Percentiles rank a stretch among this genome's conserved stretches.
phyloP scores from a whole-genome alignment of 2,797 vertebrate species.

The Artibeus lituratus region DNA sequence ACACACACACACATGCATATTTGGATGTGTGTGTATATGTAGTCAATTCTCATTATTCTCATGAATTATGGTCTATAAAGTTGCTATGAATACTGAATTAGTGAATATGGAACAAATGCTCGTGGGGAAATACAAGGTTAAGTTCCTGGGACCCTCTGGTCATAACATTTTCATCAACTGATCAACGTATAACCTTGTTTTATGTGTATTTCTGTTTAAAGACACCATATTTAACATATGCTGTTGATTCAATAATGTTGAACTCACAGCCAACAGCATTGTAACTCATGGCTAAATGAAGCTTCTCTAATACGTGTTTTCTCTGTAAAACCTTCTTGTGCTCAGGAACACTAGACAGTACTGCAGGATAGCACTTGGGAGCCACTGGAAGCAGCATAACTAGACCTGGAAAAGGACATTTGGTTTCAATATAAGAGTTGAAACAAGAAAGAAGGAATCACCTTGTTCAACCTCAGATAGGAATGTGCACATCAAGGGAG shows the following conservation, averaged over 20 bases:
- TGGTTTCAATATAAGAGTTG: neutral
- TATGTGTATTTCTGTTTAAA: neutral
- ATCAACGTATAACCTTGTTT: neutral
- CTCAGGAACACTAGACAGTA: neutral
- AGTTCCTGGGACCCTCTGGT: neutral
- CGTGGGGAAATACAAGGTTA: neutral
- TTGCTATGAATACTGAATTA: neutral
- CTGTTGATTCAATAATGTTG: neutral
- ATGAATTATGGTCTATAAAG: neutral
- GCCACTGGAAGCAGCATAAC: neutral
- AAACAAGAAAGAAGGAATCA: neutral
- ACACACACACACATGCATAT: neutral
- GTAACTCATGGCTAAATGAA: neutral
- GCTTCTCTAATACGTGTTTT: neutral
- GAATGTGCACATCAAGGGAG: neutral
- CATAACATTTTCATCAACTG: neutral
- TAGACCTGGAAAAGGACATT: neutral
- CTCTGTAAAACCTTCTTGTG: neutral
- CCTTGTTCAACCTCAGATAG: neutral
- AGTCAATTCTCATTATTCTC: neutral
- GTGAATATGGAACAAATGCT: neutral
- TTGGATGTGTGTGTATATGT: neutral
- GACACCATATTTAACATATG: neutral
- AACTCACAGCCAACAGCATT: neutral
- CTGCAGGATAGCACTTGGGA: neutral